phyloP scores from a whole-genome alignment of 2,113 vertebrate species.

The Xiphophorus maculatus region DNA sequence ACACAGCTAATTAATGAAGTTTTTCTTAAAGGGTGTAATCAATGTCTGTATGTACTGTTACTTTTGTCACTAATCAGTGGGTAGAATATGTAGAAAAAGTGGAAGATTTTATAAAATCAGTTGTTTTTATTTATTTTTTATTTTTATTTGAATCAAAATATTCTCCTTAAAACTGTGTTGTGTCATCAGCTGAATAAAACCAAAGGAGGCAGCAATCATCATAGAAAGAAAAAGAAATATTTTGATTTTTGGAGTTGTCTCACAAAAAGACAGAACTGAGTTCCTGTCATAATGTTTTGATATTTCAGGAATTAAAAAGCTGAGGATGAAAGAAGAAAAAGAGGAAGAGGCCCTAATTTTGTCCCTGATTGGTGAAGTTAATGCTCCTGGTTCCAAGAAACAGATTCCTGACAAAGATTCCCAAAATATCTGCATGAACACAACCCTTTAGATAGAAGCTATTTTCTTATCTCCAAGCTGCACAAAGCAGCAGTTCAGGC shows the following conservation, averaged over 20 bases:
- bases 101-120: neutral
- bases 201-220: neutral
- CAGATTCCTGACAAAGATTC: neutral
- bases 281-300: neutral
- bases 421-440: constrained; percentile 20
- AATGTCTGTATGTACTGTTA: too few relatives aligned
- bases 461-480: constrained; percentile 29
- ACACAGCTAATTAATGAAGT: too few relatives aligned
- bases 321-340: neutral
- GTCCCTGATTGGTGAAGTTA: neutral
- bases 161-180: neutral
- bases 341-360: neutral
- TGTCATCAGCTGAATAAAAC: neutral
- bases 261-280: neutral
- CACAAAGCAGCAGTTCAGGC: constrained; percentile 30
- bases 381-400: neutral
- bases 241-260: neutral
- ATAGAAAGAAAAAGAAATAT: too few relatives aligned
- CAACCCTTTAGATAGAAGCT: neutral
- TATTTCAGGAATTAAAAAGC: too few relatives aligned
- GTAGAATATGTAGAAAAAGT: neutral
- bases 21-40: too few relatives aligned
- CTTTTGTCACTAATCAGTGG: too few relatives aligned
- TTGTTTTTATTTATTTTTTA: neutral
- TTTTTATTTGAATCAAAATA: neutral